Evolutionary conservation across 1,140 invertebrate genomes (phyloP).

Genomic region (Scaptodrosophila lebanonensis): DNA sequence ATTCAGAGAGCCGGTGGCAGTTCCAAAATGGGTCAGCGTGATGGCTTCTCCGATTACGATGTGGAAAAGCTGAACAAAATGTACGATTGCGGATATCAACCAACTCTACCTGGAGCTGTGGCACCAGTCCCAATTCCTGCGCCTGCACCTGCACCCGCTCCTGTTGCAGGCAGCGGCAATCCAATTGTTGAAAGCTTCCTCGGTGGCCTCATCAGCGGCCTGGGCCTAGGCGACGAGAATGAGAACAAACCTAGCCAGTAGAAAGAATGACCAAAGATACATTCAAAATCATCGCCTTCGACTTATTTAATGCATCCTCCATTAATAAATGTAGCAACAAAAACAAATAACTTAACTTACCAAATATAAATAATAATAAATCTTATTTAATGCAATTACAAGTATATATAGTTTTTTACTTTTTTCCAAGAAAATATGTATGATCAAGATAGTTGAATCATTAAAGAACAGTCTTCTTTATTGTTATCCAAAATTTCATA

Average conservation of each 20-base stretch:
- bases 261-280: conserved; percentile 12
- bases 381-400: too few species aligned
- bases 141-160: conserved; percentile 16
- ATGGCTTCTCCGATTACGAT: conserved; percentile 85
- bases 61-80: conserved; percentile 86
- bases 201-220: conserved; percentile 58
- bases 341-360: conserved; percentile 20
- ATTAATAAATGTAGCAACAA: conserved; percentile 22
- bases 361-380: conserved; percentile 37
- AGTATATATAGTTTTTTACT: too few species aligned
- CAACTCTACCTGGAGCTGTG: not conserved
- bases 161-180: conserved; percentile 45
- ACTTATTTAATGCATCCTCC: conserved; percentile 22
- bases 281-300: conserved; percentile 23
- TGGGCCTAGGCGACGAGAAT: conserved; percentile 51
- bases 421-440: too few species aligned
- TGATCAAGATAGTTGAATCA: too few species aligned
- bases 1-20: conserved; percentile 41
- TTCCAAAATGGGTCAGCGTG: conserved; percentile 82
- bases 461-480: too few species aligned
- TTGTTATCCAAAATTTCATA: too few species aligned
- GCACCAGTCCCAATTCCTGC: conserved; percentile 8
- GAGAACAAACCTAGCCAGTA: conserved; percentile 24
- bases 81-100: conserved; percentile 82
- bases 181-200: conserved; percentile 64